Conservation (phyloP, 2,888 invertebrate species). For the Ectemnius lituratus region DNA sequence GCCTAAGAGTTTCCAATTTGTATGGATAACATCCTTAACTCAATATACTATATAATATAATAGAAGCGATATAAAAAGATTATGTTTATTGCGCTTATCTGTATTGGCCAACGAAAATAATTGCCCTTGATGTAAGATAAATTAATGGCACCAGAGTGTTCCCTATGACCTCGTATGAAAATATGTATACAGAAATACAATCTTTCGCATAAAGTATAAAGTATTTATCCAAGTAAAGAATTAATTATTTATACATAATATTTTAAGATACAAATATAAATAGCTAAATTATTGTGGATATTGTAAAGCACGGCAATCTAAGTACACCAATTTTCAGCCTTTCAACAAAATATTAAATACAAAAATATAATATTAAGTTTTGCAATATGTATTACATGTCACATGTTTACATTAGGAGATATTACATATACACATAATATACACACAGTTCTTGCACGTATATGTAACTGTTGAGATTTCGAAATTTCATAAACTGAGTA, state of each 20-base stretch:
- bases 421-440: slow-evolving; percentile 32
- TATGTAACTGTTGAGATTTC: slow-evolving; percentile 11
- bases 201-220: background rate
- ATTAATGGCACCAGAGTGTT: slow-evolving; percentile 9
- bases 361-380: slow-evolving; percentile 36
- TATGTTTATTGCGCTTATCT: slow-evolving; percentile 43
- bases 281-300: slow-evolving; percentile 29
- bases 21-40: slow-evolving; percentile 24
- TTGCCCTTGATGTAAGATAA: slow-evolving; percentile 9
- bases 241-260: slow-evolving; percentile 3
- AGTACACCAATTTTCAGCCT: slow-evolving; percentile 16
- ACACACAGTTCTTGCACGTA: slow-evolving; percentile 14
- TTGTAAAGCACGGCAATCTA: slow-evolving; percentile 15
- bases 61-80: slow-evolving; percentile 47
- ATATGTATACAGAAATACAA: slow-evolving; percentile 14
- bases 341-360: slow-evolving; percentile 38
- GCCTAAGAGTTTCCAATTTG: slow-evolving; percentile 11
- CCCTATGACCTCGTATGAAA: slow-evolving; percentile 29
- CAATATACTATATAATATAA: slow-evolving; percentile 32
- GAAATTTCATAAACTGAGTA: background rate
- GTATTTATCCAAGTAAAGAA: background rate
- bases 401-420: slow-evolving; percentile 19
- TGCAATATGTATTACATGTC: slow-evolving; percentile 12
- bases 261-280: slow-evolving; percentile 49
- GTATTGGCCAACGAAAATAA: slow-evolving; percentile 41